These are phyloP conservation scores for Thermophis baileyi DNA, from an alignment of 2,113 vertebrate species.

Conservation along the genomic window DNA sequence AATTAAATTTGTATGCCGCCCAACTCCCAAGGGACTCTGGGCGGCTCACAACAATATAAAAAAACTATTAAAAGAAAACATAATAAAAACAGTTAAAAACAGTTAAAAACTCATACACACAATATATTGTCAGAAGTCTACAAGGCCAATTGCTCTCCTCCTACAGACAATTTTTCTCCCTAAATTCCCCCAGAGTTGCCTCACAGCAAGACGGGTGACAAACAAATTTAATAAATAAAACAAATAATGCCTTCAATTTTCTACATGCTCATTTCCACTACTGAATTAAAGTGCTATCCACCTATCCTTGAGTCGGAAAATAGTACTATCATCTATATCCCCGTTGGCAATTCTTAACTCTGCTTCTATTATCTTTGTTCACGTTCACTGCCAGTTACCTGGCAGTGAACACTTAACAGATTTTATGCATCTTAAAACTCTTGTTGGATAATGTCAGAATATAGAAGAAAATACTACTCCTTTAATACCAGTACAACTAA, in stretches of 20 bases:
- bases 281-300: neutral
- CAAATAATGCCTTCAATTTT: neutral
- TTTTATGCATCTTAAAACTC: neutral
- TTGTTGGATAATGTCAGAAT: neutral
- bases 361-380: neutral
- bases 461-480: neutral
- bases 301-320: neutral
- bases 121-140: neutral
- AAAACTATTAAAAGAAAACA: too few species aligned
- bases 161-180: neutral
- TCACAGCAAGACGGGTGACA: neutral
- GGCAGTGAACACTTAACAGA: neutral
- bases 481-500: neutral
- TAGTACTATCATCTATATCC: neutral
- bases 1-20: too few species aligned
- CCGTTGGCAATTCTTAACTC: neutral
- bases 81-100: too few species aligned
- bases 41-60: too few species aligned
- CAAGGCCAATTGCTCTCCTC: neutral
- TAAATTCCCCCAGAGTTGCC: neutral
- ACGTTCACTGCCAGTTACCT: neutral
- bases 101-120: too few species aligned
- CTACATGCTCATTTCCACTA: neutral
- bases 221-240: neutral
- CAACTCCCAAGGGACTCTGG: too few species aligned